phyloP scores from a whole-genome alignment of 1,140 invertebrate genomes.

The Psix sp. region DNA sequence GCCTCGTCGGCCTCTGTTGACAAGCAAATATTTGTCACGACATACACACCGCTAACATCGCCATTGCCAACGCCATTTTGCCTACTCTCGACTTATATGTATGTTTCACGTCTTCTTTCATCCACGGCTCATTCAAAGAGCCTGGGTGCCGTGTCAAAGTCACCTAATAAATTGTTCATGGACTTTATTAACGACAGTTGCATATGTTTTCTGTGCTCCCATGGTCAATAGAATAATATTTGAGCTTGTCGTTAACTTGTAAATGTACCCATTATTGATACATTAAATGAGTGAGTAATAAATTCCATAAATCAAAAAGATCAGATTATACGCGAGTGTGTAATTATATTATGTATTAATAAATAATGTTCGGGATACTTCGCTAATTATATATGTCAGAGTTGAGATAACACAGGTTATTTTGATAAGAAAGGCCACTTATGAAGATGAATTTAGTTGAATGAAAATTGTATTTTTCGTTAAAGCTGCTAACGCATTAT shows the following conservation, averaged over 20 bases:
- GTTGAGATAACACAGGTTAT: too few species aligned
- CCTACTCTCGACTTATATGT: slow-evolving; percentile 51
- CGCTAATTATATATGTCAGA: too few species aligned
- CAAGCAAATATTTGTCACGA: slow-evolving; percentile 74
- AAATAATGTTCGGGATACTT: too few species aligned
- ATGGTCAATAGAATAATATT: slow-evolving; percentile 53
- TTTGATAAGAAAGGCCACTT: too few species aligned
- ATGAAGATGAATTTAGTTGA: too few species aligned
- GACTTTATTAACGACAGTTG: slow-evolving; percentile 48
- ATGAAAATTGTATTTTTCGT: too few species aligned
- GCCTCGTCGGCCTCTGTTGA: slow-evolving; percentile 68
- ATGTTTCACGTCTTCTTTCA: slow-evolving; percentile 59
- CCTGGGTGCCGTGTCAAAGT: slow-evolving; percentile 41
- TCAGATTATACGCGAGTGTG: too few species aligned
- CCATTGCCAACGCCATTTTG: slow-evolving; percentile 63
- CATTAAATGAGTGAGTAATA: slow-evolving; percentile 2
- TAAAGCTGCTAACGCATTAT: too few species aligned
- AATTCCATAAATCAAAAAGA: too few species aligned
- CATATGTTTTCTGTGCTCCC: slow-evolving; percentile 29
- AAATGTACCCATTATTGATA: slow-evolving; percentile 40
- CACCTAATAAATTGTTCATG: slow-evolving; percentile 48
- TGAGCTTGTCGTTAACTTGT: slow-evolving; percentile 47
- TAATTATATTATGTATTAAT: too few species aligned
- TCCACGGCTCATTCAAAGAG: slow-evolving; percentile 64
- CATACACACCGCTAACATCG: slow-evolving; percentile 70